These are phyloP conservation scores for Heliangelus exortis DNA, from an alignment of 2,797 vertebrate genomes.

Conservation along the genomic window DNA sequence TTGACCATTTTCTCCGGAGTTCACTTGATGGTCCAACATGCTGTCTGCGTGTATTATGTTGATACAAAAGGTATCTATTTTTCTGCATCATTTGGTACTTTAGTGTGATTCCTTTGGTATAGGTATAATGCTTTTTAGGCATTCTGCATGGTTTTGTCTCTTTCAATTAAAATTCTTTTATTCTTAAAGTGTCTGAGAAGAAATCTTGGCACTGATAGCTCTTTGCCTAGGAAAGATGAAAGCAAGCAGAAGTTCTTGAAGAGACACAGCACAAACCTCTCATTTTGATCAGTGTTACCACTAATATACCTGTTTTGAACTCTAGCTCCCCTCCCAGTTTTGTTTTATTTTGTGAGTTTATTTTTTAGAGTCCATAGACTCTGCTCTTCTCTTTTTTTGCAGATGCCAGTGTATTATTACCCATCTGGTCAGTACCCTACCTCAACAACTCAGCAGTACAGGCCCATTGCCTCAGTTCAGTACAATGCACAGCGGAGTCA, in stretches of 20 bases:
- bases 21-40: neutral
- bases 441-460: slow-evolving; percentile 89
- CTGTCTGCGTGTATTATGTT: neutral
- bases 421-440: slow-evolving; percentile 91
- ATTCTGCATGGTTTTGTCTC: neutral
- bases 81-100: neutral
- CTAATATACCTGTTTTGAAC: neutral
- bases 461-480: slow-evolving; percentile 85
- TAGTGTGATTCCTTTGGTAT: neutral
- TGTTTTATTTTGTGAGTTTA: neutral
- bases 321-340: neutral
- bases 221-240: neutral
- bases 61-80: neutral
- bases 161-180: neutral
- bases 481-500: slow-evolving; percentile 81
- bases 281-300: neutral
- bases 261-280: neutral
- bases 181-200: neutral
- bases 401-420: slow-evolving; percentile 92
- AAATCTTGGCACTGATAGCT: neutral
- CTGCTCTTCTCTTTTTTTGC: slow-evolving; percentile 24
- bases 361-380: neutral
- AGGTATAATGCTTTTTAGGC: neutral
- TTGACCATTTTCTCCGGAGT: neutral
- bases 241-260: neutral